Conservation (phyloP, 2,113 vertebrate genomes). For the Calidris pygmaea region DNA sequence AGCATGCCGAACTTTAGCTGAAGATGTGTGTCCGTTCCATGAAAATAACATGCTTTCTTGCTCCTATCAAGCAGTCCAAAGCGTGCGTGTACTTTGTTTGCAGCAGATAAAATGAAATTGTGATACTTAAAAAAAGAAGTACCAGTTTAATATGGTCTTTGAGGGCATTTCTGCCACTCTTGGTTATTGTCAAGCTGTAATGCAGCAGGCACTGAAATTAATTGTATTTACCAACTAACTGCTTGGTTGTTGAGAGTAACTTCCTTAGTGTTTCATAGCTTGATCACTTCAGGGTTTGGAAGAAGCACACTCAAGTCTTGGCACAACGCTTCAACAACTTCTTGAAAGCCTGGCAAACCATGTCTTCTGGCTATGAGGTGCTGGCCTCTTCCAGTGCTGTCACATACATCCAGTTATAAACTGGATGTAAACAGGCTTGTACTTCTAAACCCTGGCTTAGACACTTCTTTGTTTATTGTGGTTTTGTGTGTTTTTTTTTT, state of each 20-base stretch:
- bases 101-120: background rate
- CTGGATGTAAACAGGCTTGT: background rate
- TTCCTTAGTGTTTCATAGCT: background rate
- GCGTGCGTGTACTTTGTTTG: background rate
- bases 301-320: background rate
- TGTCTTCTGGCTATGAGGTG: background rate
- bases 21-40: background rate
- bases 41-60: background rate
- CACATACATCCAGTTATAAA: background rate
- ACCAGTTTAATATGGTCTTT: background rate
- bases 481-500: too few relatives aligned
- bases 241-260: background rate
- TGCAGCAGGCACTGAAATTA: background rate
- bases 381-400: background rate
- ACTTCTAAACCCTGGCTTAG: background rate
- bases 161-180: background rate
- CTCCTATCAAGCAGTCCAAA: background rate
- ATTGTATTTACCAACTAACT: background rate
- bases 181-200: background rate
- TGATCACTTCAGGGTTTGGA: background rate
- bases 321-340: background rate
- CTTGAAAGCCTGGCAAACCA: background rate
- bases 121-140: background rate
- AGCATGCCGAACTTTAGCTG: background rate
- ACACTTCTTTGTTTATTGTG: background rate